Base-by-base conservation (phyloP, 2,113 vertebrate genomes). In the Typhlomys cinereus region DNA sequence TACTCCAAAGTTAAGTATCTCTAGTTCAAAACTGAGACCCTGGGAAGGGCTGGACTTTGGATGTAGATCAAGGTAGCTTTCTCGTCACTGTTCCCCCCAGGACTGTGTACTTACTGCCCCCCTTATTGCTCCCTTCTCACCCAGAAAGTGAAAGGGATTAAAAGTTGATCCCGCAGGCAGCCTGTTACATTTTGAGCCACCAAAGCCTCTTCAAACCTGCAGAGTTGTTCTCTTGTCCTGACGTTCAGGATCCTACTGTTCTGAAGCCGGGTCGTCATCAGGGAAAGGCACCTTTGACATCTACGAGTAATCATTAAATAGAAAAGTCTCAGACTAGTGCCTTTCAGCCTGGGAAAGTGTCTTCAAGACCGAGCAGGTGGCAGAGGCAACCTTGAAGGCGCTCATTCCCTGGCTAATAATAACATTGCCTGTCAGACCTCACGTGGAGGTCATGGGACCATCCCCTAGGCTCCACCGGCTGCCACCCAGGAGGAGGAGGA, bases 371-470 rank as follows among this genome's bases (percentile, higher is more conserved):
- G 7, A 27, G 54, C 34, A 44, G 34, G 83, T 62, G 76, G 61
- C 36, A 89, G 67, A 94, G 92, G 54, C 95, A 83, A 59, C 73
- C 84, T 84, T 91, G 88, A 92, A 93, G 84, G 90, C 54, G 66
- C 80, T 92, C 80, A 73, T 92, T 89, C 62, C 67, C 52, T 29
- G 41, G 83, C 93, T 95, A 92, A 89, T 95, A 96, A 96, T 96
- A 96, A 93, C 83, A 36, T 46, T 61, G 78, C 89, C 75, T 84
- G 79, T 89, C 89, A 93, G 88, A 76, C 73, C 70, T 94, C 92
- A 69, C 85, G 52, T 80, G 93, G 75, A 78, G 84, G 84, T 95
- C 94, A 92, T 23, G 3, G 91, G 93, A 85, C 87, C 27, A 48
- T 89, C 62, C 54, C 61, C 54, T 89, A 81, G 91, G 82, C 89